phyloP scores from a whole-genome alignment of 2,113 vertebrate genomes.

The Cygnus atratus region DNA sequence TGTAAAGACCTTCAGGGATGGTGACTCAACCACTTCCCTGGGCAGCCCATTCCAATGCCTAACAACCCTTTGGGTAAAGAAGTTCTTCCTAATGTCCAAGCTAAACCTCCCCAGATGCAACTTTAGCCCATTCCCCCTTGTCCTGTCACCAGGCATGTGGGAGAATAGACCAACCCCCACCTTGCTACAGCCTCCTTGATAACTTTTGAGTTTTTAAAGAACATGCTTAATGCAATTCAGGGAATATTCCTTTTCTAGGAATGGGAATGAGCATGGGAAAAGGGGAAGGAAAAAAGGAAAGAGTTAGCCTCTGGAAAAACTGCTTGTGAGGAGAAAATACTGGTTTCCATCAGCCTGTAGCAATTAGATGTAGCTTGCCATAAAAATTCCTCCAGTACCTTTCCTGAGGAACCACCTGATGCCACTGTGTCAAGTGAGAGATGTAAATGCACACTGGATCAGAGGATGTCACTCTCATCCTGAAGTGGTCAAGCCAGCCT shows the following conservation, averaged over 20 bases:
- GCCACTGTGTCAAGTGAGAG: neutral
- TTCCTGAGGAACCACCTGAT: neutral
- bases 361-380: neutral
- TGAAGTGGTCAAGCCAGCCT: neutral
- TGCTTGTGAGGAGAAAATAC: neutral
- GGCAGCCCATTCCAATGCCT: too few species aligned
- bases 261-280: neutral
- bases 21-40: too few species aligned
- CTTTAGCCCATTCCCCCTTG: too few species aligned
- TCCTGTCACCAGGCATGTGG: too few species aligned
- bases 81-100: too few species aligned
- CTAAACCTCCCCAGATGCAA: too few species aligned
- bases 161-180: too few species aligned
- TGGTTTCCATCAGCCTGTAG: neutral
- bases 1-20: too few species aligned
- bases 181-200: neutral
- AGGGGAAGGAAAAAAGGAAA: neutral
- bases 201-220: neutral
- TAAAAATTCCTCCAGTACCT: neutral
- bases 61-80: too few species aligned
- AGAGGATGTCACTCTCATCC: neutral
- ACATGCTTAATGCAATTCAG: neutral
- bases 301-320: neutral
- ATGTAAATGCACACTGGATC: fast-evolving
- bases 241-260: neutral